Evolutionary conservation across 2,888 invertebrate species (phyloP).

Genomic region (Drosophila quasianomalipes): DNA sequence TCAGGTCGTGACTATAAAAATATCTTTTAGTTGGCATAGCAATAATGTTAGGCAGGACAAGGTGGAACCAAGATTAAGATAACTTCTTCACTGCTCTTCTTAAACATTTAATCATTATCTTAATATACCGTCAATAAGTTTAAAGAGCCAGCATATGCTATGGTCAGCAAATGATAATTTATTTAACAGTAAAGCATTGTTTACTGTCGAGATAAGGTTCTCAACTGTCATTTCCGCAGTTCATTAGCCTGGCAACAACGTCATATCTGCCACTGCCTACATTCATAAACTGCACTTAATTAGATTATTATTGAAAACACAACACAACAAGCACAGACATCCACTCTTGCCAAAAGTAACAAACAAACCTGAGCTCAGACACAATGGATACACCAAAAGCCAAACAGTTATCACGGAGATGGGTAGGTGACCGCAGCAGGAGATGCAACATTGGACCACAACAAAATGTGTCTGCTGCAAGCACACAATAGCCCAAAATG

Average conservation of each 20-base stretch:
- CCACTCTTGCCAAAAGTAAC: constrained; percentile 36
- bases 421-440: constrained; percentile 44
- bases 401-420: constrained; percentile 44
- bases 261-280: constrained; percentile 26
- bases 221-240: constrained; percentile 37
- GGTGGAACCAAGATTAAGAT: not conserved
- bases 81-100: not conserved
- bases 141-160: not conserved
- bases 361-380: constrained; percentile 57
- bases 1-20: not conserved
- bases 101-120: not conserved
- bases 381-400: constrained; percentile 58
- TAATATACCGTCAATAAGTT: not conserved
- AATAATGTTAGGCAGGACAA: not conserved
- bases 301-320: constrained; percentile 76
- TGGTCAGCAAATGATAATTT: not conserved
- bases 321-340: constrained; percentile 30
- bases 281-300: constrained; percentile 66
- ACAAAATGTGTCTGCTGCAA: constrained; percentile 77
- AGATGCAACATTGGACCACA: constrained; percentile 56
- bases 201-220: constrained; percentile 11
- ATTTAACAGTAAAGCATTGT: not conserved
- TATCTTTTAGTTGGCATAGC: not conserved
- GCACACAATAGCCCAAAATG: constrained; percentile 64
- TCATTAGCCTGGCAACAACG: constrained; percentile 38